Percentiles rank a stretch among this genome's conserved stretches.
These are phyloP conservation scores for Callospermophilus lateralis DNA, from an alignment of 2,113 vertebrate genomes.

Conservation along the genomic window DNA sequence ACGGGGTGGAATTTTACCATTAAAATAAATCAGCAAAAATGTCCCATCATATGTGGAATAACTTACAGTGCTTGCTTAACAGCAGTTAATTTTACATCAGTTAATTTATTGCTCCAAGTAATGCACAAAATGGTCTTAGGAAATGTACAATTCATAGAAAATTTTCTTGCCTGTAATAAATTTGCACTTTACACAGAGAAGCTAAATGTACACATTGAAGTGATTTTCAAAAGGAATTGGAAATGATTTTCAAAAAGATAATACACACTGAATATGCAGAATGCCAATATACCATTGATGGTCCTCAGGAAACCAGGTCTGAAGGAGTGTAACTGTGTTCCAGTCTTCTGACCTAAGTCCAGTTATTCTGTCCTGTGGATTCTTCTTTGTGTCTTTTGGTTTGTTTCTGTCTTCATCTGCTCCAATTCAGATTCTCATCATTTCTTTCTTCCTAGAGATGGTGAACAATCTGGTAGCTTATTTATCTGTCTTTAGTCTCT, in stretches of 20 bases:
- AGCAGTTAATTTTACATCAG: not conserved
- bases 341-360: not conserved
- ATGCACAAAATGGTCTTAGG: not conserved
- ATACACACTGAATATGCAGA: not conserved
- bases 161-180: constrained; percentile 1
- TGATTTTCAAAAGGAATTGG: not conserved
- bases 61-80: not conserved
- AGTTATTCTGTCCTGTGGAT: not conserved
- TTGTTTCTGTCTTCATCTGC: not conserved
- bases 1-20: not conserved
- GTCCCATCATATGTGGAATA: not conserved
- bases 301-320: not conserved
- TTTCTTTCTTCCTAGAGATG: not conserved
- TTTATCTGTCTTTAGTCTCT: not conserved
- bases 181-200: not conserved
- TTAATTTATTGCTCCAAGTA: not conserved
- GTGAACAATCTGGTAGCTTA: not conserved
- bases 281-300: too few relatives aligned
- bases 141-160: not conserved
- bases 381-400: not conserved
- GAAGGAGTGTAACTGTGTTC: too few relatives aligned
- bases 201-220: not conserved
- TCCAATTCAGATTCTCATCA: not conserved
- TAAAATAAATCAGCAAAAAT: not conserved
- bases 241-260: not conserved